Percentiles rank a stretch among this genome's conserved stretches.
Evolutionary conservation across 2,888 invertebrate genomes (phyloP).

Genomic region (Biston betularia): DNA sequence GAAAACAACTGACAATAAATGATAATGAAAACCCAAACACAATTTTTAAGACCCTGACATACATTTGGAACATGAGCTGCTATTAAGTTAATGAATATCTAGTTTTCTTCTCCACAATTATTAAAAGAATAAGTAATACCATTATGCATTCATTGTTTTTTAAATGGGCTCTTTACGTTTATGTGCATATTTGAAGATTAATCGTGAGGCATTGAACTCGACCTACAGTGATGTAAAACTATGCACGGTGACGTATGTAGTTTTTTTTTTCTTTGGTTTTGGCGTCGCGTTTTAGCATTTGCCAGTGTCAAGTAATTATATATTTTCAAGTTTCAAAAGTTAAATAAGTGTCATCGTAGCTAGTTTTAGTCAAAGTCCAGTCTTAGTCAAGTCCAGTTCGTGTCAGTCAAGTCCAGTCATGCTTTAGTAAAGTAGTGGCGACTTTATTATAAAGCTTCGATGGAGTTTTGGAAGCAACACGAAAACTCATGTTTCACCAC

Average conservation of each 20-base stretch:
- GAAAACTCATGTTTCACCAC: no score
- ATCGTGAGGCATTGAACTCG: constrained; percentile 34
- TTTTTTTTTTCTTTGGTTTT: no score
- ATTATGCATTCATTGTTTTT: constrained; percentile 30
- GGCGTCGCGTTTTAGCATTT: no score
- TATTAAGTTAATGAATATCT: constrained; percentile 31
- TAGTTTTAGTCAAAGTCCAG: no score
- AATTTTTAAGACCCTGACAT: constrained; percentile 25
- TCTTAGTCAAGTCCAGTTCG: no score
- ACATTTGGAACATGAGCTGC: constrained; percentile 26
- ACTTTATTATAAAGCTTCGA: no score
- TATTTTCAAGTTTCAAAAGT: no score
- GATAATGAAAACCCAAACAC: background rate
- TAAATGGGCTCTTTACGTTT: constrained; percentile 26
- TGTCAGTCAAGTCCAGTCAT: no score
- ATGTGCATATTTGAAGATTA: constrained; percentile 26
- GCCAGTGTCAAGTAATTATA: no score
- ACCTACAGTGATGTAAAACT: constrained; percentile 7
- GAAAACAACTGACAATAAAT: background rate
- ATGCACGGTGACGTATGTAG: background rate
- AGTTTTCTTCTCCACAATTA: constrained; percentile 31
- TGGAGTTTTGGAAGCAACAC: no score
- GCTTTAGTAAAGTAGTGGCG: no score
- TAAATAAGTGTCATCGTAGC: no score
- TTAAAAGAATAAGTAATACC: constrained; percentile 19